phyloP scores from a whole-genome alignment of 2,888 invertebrate species.

The Drosophila austrosaltans region DNA sequence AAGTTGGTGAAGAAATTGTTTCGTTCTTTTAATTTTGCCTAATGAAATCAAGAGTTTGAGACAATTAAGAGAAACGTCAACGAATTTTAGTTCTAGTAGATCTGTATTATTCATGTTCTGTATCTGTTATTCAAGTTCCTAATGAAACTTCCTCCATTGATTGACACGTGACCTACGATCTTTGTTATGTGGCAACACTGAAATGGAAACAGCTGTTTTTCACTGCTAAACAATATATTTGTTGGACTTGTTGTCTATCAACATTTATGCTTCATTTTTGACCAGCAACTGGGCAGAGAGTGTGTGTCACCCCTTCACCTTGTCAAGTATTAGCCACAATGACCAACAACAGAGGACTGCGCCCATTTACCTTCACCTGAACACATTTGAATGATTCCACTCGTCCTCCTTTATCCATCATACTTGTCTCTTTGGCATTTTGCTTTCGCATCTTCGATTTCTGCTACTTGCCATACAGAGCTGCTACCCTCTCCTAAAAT shows the following conservation, averaged over 20 bases:
- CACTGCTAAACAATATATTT: not conserved
- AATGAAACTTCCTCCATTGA: too few species aligned
- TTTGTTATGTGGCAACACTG: too few species aligned
- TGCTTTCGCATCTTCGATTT: slow-evolving; percentile 22
- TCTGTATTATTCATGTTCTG: too few species aligned
- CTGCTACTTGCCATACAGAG: not conserved
- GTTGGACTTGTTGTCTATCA: not conserved
- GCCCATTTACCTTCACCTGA: slow-evolving; percentile 8
- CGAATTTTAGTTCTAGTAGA: too few species aligned
- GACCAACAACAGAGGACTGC: not conserved
- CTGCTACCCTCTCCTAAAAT: too few species aligned
- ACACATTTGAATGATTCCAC: not conserved
- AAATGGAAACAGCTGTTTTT: too few species aligned
- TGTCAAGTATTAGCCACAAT: not conserved
- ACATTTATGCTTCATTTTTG: not conserved
- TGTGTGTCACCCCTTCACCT: not conserved
- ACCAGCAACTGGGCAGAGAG: not conserved
- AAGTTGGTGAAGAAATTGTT: too few species aligned
- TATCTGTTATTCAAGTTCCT: too few species aligned
- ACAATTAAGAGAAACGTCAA: too few species aligned
- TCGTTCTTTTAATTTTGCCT: too few species aligned
- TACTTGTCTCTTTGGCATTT: slow-evolving; percentile 21
- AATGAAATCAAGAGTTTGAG: too few species aligned
- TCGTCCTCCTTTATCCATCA: slow-evolving; percentile 8
- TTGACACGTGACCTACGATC: too few species aligned